A percentile compares a stretch with the other conserved stretches of the same genome.
Conservation (phyloP, 2,888 invertebrate genomes). For the Glomeris marginata region DNA sequence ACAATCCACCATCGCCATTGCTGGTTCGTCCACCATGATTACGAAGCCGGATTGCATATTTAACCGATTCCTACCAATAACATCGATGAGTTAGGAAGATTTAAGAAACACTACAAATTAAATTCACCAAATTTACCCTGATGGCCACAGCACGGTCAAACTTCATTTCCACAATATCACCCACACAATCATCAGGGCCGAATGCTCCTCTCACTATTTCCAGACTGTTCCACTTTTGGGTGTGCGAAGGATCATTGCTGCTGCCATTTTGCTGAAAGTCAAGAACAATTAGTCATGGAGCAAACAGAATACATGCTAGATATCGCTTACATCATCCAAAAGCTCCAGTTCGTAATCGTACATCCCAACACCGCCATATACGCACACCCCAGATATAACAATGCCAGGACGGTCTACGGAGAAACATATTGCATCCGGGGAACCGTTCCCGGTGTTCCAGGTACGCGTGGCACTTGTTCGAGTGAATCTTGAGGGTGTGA, state of each 20-base stretch:
- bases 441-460: conserved; percentile 96
- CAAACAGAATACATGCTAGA: too few species aligned
- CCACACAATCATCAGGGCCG: conserved; percentile 60
- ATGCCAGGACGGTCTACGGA: conserved; percentile 81
- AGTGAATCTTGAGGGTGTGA: conserved; percentile 79
- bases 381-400: conserved; percentile 71
- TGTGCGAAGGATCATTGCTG: conserved; percentile 26
- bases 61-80: conserved; percentile 59
- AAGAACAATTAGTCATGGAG: too few species aligned
- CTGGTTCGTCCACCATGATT: conserved; percentile 84
- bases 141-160: conserved; percentile 75
- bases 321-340: conserved; percentile 46
- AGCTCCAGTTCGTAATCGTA: conserved; percentile 86
- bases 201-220: conserved; percentile 71
- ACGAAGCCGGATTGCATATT: conserved; percentile 74
- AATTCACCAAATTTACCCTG: conserved; percentile 41
- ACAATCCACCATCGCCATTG: conserved; percentile 84
- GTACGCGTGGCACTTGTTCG: conserved; percentile 74
- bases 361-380: conserved; percentile 75
- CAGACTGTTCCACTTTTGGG: conserved; percentile 61
- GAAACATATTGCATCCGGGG: conserved; percentile 91
- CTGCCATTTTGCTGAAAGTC: conserved; percentile 20
- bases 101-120: not conserved
- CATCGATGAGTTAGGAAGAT: conserved; percentile 15
- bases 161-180: conserved; percentile 76